Conservation (phyloP, 92 coral and sea anemone species). For the Porites rus region DNA sequence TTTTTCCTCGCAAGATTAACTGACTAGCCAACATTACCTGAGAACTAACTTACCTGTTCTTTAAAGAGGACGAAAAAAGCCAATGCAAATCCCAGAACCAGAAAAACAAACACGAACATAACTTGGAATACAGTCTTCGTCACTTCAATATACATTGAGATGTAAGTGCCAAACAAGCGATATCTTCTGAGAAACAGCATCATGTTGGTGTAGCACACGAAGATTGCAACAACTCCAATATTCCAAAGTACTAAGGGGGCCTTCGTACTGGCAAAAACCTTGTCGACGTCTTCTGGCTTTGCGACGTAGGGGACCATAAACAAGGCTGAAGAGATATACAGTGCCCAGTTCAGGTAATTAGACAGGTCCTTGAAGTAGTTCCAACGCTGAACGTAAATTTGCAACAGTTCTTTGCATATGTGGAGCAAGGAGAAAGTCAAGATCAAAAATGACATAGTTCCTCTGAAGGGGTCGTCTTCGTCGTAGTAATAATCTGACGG, state of each 20-base stretch:
- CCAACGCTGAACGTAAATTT: slow-evolving; percentile 72
- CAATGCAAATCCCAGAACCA: slow-evolving; percentile 65
- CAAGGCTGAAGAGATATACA: slow-evolving; percentile 53
- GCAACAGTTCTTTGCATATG: slow-evolving; percentile 75
- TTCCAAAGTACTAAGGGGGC: slow-evolving; percentile 75
- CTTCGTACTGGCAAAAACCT: slow-evolving; percentile 35
- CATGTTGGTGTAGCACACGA: slow-evolving; percentile 82
- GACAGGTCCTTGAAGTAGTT: slow-evolving; percentile 64
- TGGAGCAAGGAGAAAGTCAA: slow-evolving; percentile 59
- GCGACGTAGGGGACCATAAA: slow-evolving; percentile 79
- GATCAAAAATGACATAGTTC: slow-evolving; percentile 31
- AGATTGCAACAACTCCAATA: slow-evolving; percentile 73
- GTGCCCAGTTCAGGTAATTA: slow-evolving; percentile 70
- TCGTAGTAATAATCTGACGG: slow-evolving; percentile 15
- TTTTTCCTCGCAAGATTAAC: too few relatives aligned
- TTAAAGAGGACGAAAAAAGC: slow-evolving; percentile 77
- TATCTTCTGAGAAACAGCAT: slow-evolving; percentile 83
- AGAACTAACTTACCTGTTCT: slow-evolving; percentile 65
- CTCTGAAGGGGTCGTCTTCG: neutral
- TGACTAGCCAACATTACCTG: too few relatives aligned
- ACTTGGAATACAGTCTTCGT: slow-evolving; percentile 72
- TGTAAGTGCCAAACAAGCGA: slow-evolving; percentile 72
- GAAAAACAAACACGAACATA: slow-evolving; percentile 65
- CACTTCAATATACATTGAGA: slow-evolving; percentile 81
- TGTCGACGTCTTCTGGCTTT: slow-evolving; percentile 14